These are phyloP conservation scores for Laothoe populi DNA, from an alignment of 2,888 invertebrate species.

Conservation along the genomic window DNA sequence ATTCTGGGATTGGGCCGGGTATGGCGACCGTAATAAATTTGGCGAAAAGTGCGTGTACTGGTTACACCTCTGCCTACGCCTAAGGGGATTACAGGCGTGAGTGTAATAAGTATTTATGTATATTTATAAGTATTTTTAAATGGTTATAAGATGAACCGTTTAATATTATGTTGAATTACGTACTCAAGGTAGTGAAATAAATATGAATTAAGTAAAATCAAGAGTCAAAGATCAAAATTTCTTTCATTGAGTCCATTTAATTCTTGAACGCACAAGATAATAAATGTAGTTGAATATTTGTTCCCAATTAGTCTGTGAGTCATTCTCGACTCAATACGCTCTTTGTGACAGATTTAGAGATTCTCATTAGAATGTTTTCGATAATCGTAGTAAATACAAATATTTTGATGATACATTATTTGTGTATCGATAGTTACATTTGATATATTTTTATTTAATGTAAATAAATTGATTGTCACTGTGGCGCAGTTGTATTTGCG, in stretches of 20 bases:
- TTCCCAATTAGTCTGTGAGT: constrained; percentile 8
- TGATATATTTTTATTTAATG: not conserved
- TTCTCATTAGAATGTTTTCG: constrained; percentile 5
- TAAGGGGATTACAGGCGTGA: no score
- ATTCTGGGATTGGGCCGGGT: no score
- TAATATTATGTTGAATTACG: not conserved
- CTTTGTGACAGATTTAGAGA: constrained; percentile 20
- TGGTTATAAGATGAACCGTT: not conserved
- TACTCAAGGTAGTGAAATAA: not conserved
- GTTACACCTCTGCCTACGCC: no score
- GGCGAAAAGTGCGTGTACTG: no score
- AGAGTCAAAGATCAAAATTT: not conserved
- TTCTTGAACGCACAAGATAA: constrained; percentile 6
- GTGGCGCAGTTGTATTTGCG: no score
- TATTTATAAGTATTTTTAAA: no score
- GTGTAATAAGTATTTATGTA: no score
- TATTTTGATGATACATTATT: not conserved
- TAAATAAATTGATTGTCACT: no score
- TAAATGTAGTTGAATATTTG: not conserved
- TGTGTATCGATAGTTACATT: not conserved
- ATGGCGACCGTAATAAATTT: no score
- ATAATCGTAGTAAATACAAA: not conserved
- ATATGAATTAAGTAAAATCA: not conserved
- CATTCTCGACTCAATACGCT: not conserved
- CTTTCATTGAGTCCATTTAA: not conserved